Conservation (phyloP, 2,113 vertebrate genomes). For the Puffinus mauretanicus region DNA sequence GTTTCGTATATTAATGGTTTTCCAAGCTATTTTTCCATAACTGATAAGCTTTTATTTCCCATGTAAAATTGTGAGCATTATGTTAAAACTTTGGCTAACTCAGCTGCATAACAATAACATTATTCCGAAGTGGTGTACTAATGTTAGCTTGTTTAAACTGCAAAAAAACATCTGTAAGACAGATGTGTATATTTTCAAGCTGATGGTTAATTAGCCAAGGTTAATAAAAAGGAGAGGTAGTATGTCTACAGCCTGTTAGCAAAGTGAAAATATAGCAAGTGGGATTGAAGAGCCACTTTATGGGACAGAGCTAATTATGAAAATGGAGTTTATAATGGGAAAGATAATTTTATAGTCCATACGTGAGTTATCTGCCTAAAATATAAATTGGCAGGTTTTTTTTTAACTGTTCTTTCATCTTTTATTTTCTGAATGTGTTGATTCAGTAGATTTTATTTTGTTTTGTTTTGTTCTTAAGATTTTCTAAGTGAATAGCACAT, state of each 20-base stretch:
- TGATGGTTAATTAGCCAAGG: conserved; percentile 41
- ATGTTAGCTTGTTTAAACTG: background rate
- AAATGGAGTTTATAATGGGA: conserved; percentile 32
- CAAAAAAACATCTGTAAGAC: background rate
- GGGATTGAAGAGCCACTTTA: conserved; percentile 15
- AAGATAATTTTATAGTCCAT: conserved; percentile 21
- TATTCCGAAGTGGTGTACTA: background rate
- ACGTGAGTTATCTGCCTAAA: conserved; percentile 1
- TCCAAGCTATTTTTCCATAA: background rate
- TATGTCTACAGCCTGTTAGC: conserved; percentile 43
- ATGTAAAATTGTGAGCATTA: background rate
- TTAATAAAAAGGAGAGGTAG: conserved; percentile 48
- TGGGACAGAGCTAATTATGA: conserved; percentile 49
- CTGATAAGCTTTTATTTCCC: background rate
- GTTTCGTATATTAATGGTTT: background rate
- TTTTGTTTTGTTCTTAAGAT: background rate
- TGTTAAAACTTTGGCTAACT: background rate
- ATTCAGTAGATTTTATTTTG: background rate
- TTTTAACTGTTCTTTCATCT: background rate
- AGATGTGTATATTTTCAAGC: background rate
- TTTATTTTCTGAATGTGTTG: background rate
- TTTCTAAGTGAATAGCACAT: background rate
- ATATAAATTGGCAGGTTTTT: background rate
- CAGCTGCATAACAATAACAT: background rate
- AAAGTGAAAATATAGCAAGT: conserved; percentile 9